These are phyloP conservation scores for Dioctria rufipes DNA, from an alignment of 2,888 invertebrate genomes.

Conservation along the genomic window DNA sequence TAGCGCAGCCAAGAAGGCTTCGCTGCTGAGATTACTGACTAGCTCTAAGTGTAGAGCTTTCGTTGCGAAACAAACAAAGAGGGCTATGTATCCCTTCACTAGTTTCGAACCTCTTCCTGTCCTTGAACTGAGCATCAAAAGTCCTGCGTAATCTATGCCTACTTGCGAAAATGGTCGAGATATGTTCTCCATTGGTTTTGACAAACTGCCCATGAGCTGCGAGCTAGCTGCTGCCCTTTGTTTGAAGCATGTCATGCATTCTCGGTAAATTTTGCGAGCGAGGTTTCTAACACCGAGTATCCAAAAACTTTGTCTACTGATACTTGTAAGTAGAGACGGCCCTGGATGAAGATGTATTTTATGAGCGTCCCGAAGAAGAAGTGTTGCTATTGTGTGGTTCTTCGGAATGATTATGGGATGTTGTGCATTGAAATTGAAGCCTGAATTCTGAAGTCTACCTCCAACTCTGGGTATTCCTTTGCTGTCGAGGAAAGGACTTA, in stretches of 20 bases:
- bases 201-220: slow-evolving; percentile 2
- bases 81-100: slow-evolving; percentile 3
- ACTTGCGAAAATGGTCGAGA: slow-evolving; percentile 50
- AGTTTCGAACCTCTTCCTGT: neutral
- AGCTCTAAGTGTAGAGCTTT: slow-evolving; percentile 36
- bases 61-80: slow-evolving; percentile 34
- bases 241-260: slow-evolving; percentile 22
- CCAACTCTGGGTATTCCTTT: neutral
- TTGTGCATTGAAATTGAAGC: neutral
- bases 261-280: slow-evolving; percentile 24
- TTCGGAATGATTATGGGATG: slow-evolving; percentile 46
- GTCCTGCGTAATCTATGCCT: slow-evolving; percentile 56
- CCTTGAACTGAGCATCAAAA: slow-evolving; percentile 11
- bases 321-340: neutral
- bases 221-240: neutral
- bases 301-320: slow-evolving; percentile 42
- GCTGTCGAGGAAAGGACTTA: neutral
- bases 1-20: slow-evolving; percentile 28
- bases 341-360: slow-evolving; percentile 32
- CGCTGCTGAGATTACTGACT: neutral
- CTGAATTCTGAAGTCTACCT: slow-evolving; percentile 27
- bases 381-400: neutral
- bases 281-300: slow-evolving; percentile 46
- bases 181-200: neutral
- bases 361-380: slow-evolving; percentile 40